Base-by-base conservation (phyloP, 2,113 vertebrate genomes). In the Galbula dea region DNA sequence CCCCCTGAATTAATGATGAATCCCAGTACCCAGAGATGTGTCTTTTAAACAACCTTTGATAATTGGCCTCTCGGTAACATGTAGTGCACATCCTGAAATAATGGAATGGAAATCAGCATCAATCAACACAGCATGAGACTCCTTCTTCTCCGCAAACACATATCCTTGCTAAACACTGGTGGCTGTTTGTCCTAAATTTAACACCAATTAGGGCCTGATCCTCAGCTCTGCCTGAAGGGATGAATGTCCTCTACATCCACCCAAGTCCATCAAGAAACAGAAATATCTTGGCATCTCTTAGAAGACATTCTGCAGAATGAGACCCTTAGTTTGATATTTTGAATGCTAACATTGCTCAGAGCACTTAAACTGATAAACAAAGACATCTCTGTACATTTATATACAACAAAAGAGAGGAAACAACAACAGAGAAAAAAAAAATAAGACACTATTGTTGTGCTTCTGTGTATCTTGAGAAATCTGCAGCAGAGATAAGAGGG, bases 1-100 rank as follows among this genome's bases (percentile, higher is more conserved):
- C 37, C 39, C 84, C 32, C 29, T 83, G 85, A 96, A 96, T 96
- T 89, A 95, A 93, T 91, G 61, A 94, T 89, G 85, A 83, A 92
- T 93, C 82, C 79, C 59, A 63, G 78, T 58, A 92, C 84, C 94
- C 49, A 92, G 81, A 93, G 81, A 95, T 66, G 86, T 85, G 96
- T 90, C 94, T 95, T 96, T 96, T 95, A 96, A 96, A 94, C 89
- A 94, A 83, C 79, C 91, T 96, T 94, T 96, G 82, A 89, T 95
- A 95, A 96, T 86, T 95, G 89, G 91, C 87, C 89, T 93, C 94
- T 92, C 11, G 67, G 55, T 92, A 92, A 48, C 78, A 74, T 94
- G 87, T 91, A 92, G 87, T 49, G 85, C 90, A 68, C 87, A 83
- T 83, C 87, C 85, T 80, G 91, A 95, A 93, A 95, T 96, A 96